phyloP scores from a whole-genome alignment of 2,113 vertebrate species.

The Casuarius casuarius region DNA sequence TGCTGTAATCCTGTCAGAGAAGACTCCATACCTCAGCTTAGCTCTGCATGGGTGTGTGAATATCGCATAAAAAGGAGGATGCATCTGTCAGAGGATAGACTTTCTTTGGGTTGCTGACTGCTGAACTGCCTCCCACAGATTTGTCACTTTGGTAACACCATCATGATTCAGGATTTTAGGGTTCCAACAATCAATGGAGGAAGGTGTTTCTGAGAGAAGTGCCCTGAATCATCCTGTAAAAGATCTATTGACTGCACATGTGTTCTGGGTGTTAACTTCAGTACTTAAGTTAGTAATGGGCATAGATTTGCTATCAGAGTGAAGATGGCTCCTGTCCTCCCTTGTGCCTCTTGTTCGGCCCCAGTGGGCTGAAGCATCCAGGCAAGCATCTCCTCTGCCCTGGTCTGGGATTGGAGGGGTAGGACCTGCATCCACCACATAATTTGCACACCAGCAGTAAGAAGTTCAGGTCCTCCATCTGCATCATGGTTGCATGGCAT shows the following conservation, averaged over 20 bases:
- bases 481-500: neutral
- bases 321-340: rapidly evolving
- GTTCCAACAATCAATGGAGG: neutral
- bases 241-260: neutral
- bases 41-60: neutral
- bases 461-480: neutral
- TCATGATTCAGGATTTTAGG: neutral
- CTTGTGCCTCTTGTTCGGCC: neutral
- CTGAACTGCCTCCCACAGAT: neutral
- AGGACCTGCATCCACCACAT: neutral
- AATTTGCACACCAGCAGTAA: neutral
- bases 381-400: neutral
- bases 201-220: neutral
- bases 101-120: neutral
- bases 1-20: neutral
- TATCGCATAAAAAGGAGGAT: neutral
- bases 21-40: neutral
- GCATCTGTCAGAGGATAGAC: neutral
- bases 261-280: neutral
- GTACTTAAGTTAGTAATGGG: neutral
- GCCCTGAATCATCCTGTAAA: neutral
- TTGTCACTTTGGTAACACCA: neutral
- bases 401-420: neutral
- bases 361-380: neutral
- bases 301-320: neutral